A percentile compares a stretch with the other conserved stretches of the same genome.
Evolutionary conservation across 2,888 invertebrate species (phyloP).

Genomic region (Ypsolopha sequella): DNA sequence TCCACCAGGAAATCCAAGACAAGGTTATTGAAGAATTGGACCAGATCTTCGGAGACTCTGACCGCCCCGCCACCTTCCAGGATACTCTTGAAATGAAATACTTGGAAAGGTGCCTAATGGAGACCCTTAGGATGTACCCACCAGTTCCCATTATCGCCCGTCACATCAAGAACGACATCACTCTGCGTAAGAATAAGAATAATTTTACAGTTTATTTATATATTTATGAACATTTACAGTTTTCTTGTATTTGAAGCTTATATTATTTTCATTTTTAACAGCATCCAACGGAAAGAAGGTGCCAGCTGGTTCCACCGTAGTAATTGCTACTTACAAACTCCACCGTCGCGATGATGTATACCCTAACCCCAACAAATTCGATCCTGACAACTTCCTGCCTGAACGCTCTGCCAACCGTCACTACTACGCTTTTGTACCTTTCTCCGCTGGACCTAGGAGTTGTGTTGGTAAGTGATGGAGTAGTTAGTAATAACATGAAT

Average conservation of each 20-base stretch:
- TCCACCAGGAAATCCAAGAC: slow-evolving; percentile 79
- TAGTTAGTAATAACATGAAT: too few species aligned
- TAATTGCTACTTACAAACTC: slow-evolving; percentile 75
- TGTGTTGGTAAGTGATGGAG: slow-evolving; percentile 75
- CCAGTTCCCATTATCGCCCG: slow-evolving; percentile 85
- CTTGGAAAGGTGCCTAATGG: slow-evolving; percentile 84
- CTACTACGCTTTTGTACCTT: slow-evolving; percentile 85
- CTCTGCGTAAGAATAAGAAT: slow-evolving; percentile 64
- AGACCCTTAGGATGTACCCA: slow-evolving; percentile 83
- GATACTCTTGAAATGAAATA: slow-evolving; percentile 91
- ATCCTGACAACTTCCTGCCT: slow-evolving; percentile 89
- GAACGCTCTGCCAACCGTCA: slow-evolving; percentile 83
- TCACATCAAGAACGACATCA: slow-evolving; percentile 77
- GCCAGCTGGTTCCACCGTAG: slow-evolving; percentile 78
- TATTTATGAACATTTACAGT: too few species aligned
- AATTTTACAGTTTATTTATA: too few species aligned
- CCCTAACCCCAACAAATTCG: slow-evolving; percentile 81
- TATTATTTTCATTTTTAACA: slow-evolving; percentile 17
- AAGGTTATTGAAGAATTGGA: slow-evolving; percentile 81
- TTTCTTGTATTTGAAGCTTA: not conserved
- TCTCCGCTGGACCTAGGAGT: slow-evolving; percentile 86
- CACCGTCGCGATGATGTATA: slow-evolving; percentile 81
- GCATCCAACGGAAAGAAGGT: slow-evolving; percentile 75
- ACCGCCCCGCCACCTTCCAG: slow-evolving; percentile 82
- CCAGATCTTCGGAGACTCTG: slow-evolving; percentile 81